Evolutionary conservation across 2,797 vertebrate species (phyloP).

Genomic region (Sebastiscus tertius): DNA sequence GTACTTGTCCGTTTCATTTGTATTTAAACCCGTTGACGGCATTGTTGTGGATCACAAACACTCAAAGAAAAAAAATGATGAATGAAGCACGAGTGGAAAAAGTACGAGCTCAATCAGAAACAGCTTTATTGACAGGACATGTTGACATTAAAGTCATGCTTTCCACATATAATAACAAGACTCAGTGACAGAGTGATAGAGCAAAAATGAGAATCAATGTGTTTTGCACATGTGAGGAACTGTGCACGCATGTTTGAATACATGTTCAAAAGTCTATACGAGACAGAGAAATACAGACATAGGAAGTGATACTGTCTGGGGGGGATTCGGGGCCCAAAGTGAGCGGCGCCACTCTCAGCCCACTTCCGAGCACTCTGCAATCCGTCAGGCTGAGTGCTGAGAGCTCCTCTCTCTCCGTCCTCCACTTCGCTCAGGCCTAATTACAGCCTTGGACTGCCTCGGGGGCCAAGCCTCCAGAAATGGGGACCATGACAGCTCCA

Average conservation of each 20-base stretch:
- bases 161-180: background rate
- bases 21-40: slow-evolving; percentile 7
- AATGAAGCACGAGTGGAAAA: background rate
- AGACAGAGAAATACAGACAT: slow-evolving; percentile 48
- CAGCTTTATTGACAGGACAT: background rate
- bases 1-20: slow-evolving; percentile 20
- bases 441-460: slow-evolving; percentile 69
- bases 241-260: slow-evolving; percentile 23
- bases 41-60: background rate
- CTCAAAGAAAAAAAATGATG: background rate
- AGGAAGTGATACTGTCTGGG: slow-evolving; percentile 52
- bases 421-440: slow-evolving; percentile 69
- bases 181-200: background rate
- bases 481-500: slow-evolving; percentile 62
- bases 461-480: slow-evolving; percentile 65
- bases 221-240: slow-evolving; percentile 19
- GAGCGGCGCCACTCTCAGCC: slow-evolving; percentile 70
- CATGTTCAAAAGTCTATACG: slow-evolving; percentile 11
- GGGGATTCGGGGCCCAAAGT: slow-evolving; percentile 45
- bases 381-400: slow-evolving; percentile 74
- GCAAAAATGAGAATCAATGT: background rate
- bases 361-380: slow-evolving; percentile 70
- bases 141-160: background rate
- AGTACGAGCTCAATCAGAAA: background rate
- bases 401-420: slow-evolving; percentile 66